A percentile compares a stretch with the other conserved stretches of the same genome.
Evolutionary conservation across 2,113 vertebrate genomes (phyloP).

Genomic region (Origma solitaria): DNA sequence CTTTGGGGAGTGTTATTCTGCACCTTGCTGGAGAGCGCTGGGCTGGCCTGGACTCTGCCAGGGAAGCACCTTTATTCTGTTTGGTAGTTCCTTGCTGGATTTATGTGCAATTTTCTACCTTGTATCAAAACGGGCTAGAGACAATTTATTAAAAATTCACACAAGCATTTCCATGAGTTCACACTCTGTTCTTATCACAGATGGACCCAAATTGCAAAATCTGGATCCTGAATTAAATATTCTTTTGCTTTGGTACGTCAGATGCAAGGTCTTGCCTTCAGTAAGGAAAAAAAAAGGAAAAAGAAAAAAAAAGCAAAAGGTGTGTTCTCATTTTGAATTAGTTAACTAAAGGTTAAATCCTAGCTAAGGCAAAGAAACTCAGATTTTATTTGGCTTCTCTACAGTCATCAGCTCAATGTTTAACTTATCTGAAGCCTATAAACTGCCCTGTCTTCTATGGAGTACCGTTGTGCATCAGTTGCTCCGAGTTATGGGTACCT

Average conservation of each 20-base stretch:
- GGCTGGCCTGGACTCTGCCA: neutral
- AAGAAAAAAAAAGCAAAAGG: neutral
- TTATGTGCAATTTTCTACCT: neutral
- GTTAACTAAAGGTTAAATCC: neutral
- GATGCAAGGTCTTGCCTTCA: neutral
- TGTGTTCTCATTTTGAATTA: neutral
- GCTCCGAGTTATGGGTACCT: neutral
- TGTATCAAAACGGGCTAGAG: neutral
- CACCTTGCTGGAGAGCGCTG: neutral
- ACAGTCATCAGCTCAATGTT: neutral
- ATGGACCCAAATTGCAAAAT: constrained; percentile 37
- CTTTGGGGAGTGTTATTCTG: neutral
- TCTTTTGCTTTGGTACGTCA: constrained; percentile 11
- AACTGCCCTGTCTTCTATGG: neutral
- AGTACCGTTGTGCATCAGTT: neutral
- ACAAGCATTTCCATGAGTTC: constrained; percentile 21
- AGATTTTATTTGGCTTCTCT: neutral
- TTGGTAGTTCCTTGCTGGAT: neutral
- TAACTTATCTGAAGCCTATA: neutral
- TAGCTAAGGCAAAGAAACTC: neutral
- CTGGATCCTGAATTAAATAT: constrained; percentile 44
- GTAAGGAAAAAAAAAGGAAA: rapidly evolving
- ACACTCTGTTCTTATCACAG: constrained; percentile 50
- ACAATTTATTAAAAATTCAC: constrained; percentile 52
- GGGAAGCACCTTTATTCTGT: neutral